Conservation (phyloP, 2,113 vertebrate species). For the Progne subis region DNA sequence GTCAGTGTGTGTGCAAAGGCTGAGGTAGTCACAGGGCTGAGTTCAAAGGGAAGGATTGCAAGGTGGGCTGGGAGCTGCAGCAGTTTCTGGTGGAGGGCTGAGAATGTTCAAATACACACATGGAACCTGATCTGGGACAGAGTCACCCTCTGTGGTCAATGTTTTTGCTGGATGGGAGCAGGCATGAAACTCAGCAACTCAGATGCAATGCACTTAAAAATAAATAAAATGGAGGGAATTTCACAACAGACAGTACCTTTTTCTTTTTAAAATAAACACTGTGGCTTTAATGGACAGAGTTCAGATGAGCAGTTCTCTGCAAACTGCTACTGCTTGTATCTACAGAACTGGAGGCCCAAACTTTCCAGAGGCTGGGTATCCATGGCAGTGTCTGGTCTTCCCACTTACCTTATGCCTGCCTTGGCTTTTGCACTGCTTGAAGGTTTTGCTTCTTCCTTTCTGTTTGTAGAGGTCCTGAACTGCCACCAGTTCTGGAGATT, state of each 20-base stretch:
- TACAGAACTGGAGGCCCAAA: not conserved
- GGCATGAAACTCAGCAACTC: not conserved
- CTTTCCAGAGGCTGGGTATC: not conserved
- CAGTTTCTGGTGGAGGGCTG: not conserved
- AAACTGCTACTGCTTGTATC: not conserved
- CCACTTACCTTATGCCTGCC: not conserved
- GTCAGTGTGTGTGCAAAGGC: not conserved
- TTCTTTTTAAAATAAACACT: not conserved
- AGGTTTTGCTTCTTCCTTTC: not conserved
- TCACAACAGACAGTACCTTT: fast-evolving
- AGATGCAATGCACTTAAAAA: not conserved
- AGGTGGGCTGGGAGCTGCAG: fast-evolving
- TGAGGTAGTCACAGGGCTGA: not conserved
- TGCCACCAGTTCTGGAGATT: not conserved
- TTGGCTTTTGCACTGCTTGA: not conserved
- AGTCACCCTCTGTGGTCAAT: not conserved
- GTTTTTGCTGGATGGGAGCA: not conserved
- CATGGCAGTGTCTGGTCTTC: not conserved
- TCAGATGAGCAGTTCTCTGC: not conserved
- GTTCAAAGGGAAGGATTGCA: not conserved
- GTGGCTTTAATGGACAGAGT: not conserved
- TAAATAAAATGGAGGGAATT: not conserved
- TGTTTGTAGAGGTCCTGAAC: not conserved
- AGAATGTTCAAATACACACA: not conserved
- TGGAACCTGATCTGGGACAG: not conserved